These are phyloP conservation scores for Tricholauxania praeusta DNA, from an alignment of 2,888 invertebrate genomes.

Conservation along the genomic window DNA sequence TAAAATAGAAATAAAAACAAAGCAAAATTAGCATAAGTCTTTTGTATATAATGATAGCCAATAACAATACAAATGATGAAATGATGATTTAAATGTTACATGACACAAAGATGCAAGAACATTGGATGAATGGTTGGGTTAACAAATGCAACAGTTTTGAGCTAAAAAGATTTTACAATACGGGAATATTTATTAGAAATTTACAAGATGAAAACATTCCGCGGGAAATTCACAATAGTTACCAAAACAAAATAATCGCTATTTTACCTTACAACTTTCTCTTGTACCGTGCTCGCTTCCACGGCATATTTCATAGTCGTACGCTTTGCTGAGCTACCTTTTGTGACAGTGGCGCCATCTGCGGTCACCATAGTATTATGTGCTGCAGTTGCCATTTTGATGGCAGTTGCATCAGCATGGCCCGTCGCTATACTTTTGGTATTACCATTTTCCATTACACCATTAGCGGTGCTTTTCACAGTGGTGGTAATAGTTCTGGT, in stretches of 20 bases:
- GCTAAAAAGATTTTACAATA: constrained; percentile 1
- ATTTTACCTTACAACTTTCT: constrained; percentile 69
- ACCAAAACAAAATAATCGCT: not conserved
- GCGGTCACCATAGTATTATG: constrained; percentile 50
- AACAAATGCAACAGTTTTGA: constrained; percentile 37
- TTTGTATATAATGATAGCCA: constrained; percentile 4
- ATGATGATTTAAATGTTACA: not conserved
- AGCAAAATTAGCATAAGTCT: not conserved
- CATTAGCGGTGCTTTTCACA: constrained; percentile 50
- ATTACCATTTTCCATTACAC: constrained; percentile 50
- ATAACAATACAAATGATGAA: not conserved
- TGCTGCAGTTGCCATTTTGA: constrained; percentile 48
- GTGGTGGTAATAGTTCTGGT: constrained; percentile 46
- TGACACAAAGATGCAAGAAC: no score
- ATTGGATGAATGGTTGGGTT: constrained; percentile 46
- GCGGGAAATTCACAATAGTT: not conserved
- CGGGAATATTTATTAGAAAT: constrained; percentile 21
- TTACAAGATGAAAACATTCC: not conserved
- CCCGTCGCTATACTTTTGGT: constrained; percentile 51
- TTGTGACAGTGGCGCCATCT: constrained; percentile 58
- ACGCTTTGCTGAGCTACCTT: constrained; percentile 55
- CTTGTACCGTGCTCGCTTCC: constrained; percentile 71
- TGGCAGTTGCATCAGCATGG: constrained; percentile 53
- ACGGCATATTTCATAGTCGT: constrained; percentile 72
- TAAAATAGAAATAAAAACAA: not conserved